Evolutionary conservation across 2,888 invertebrate genomes (phyloP).

Genomic region (Thecophora atra): DNA sequence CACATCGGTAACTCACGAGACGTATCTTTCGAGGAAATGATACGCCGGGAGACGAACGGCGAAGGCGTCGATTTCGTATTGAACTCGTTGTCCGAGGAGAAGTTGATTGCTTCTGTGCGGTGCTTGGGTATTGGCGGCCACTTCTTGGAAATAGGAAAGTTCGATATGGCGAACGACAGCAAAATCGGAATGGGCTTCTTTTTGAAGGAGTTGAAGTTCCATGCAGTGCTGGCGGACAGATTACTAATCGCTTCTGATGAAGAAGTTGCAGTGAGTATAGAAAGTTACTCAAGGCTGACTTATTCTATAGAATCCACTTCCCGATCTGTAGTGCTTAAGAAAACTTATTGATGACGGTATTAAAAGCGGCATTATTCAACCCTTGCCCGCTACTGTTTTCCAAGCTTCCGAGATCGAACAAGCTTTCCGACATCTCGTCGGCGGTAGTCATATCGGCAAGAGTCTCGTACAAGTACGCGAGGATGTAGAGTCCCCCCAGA

Average conservation of each 20-base stretch:
- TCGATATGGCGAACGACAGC: constrained; percentile 77
- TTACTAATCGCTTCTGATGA: constrained; percentile 69
- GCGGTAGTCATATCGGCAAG: constrained; percentile 86
- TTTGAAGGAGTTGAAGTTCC: constrained; percentile 77
- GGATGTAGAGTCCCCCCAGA: constrained; percentile 48
- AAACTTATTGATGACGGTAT: constrained; percentile 72
- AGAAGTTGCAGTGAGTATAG: constrained; percentile 54
- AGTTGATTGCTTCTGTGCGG: constrained; percentile 76
- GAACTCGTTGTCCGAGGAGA: constrained; percentile 93
- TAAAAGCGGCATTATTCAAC: constrained; percentile 73
- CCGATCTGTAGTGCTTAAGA: constrained; percentile 63
- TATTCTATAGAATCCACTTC: background rate
- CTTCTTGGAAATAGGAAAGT: constrained; percentile 89
- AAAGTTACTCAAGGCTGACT: background rate
- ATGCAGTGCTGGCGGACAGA: constrained; percentile 80
- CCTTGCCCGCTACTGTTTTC: constrained; percentile 75
- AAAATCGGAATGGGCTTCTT: constrained; percentile 74
- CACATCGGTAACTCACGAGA: constrained; percentile 90
- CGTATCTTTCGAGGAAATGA: constrained; percentile 85
- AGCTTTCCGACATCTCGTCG: constrained; percentile 74
- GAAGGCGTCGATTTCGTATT: constrained; percentile 89
- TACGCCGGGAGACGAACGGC: constrained; percentile 82
- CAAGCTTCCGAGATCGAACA: constrained; percentile 73
- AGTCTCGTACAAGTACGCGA: constrained; percentile 66
- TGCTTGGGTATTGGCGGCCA: constrained; percentile 72